Percentiles rank a stretch among this genome's conserved stretches.
Conservation (phyloP, 1,140 invertebrate species). For the Aphidius gifuensis region DNA sequence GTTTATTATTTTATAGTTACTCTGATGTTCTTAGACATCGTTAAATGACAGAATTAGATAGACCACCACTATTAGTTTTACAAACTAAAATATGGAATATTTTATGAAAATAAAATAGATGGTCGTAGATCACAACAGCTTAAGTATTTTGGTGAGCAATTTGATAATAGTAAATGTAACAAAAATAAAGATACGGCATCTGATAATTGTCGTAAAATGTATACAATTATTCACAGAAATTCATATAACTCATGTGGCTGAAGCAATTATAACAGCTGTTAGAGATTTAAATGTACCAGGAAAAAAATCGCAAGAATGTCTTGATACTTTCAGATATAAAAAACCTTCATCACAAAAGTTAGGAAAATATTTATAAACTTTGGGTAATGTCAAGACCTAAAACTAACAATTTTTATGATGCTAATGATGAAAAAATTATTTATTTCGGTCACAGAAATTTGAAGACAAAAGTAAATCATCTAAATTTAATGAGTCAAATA, state of each 20-base stretch:
- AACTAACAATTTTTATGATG: too few species aligned
- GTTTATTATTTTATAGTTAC: constrained; percentile 86
- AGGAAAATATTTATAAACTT: too few species aligned
- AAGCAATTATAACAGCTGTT: constrained; percentile 68
- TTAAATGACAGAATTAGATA: constrained; percentile 69
- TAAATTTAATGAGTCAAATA: too few species aligned
- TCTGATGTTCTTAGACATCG: constrained; percentile 73
- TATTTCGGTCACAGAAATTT: too few species aligned
- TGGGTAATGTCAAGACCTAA: too few species aligned
- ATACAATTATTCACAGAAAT: constrained; percentile 57
- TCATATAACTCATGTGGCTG: constrained; percentile 78
- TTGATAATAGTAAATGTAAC: constrained; percentile 65
- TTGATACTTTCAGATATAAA: too few species aligned
- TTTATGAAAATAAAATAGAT: constrained; percentile 88
- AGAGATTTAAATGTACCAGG: constrained; percentile 59
- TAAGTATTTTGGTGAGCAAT: constrained; percentile 91
- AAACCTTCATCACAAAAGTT: too few species aligned
- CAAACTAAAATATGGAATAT: constrained; percentile 78
- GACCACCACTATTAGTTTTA: constrained; percentile 54
- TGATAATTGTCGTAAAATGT: constrained; percentile 84
- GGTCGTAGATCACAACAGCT: constrained; percentile 84
- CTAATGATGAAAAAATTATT: too few species aligned
- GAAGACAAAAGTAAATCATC: too few species aligned
- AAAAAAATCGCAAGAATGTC: too few species aligned
- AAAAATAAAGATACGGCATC: constrained; percentile 72